phyloP scores from a whole-genome alignment of 1,140 invertebrate genomes.

The Drosophila paulistorum region DNA sequence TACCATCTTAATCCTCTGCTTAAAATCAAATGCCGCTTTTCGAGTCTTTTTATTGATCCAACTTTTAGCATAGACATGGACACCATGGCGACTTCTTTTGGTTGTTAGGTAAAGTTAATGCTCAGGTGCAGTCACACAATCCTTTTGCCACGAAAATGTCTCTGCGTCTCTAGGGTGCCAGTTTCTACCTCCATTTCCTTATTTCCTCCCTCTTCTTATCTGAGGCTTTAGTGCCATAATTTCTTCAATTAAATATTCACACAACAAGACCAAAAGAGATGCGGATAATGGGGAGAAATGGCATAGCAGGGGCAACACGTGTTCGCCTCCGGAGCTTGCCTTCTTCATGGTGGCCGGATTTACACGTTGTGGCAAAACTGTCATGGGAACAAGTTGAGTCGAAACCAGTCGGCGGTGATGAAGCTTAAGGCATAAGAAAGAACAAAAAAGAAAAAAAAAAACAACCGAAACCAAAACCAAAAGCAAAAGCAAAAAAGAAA shows the following conservation, averaged over 20 bases:
- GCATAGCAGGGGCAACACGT: neutral
- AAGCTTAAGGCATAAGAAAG: neutral
- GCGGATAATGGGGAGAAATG: conserved; percentile 14
- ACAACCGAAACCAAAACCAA: neutral
- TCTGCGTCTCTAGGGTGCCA: conserved; percentile 4
- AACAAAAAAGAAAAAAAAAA: neutral
- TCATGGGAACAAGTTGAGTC: conserved; percentile 14
- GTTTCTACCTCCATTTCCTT: neutral
- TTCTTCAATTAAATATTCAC: conserved; percentile 58
- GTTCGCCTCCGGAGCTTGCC: conserved; percentile 2
- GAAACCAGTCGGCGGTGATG: neutral
- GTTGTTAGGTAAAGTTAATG: conserved; percentile 1
- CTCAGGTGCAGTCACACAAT: conserved; percentile 21
- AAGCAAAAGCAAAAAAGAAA: neutral
- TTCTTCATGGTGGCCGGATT: conserved; percentile 8
- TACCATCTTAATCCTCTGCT: conserved; percentile 7
- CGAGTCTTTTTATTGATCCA: conserved; percentile 45
- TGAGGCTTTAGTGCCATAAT: conserved; percentile 42
- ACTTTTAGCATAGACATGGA: conserved; percentile 12
- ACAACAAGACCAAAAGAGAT: conserved; percentile 9
- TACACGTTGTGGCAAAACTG: conserved; percentile 27
- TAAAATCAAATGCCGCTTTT: neutral
- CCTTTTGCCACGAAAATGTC: conserved; percentile 1
- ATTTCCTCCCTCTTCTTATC: conserved; percentile 7
- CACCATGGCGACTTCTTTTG: conserved; percentile 40